Evolutionary conservation across 2,888 invertebrate species (phyloP), one percentile per base, ranked within the genome.

Genomic region (Tiliacea aurago): DNA sequence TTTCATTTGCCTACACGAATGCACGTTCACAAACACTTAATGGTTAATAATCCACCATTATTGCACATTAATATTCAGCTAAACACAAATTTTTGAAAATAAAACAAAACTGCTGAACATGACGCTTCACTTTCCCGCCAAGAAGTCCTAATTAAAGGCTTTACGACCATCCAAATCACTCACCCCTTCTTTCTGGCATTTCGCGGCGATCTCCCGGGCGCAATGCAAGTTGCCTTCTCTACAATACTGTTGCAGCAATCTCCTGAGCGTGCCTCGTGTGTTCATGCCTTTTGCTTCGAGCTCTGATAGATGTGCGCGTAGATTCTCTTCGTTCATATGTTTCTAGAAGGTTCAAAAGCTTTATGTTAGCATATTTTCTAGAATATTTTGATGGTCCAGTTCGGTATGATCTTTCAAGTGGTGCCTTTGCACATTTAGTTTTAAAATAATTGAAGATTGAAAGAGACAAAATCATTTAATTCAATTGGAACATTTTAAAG

Each of bases 221-320:
- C 95, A 0, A 0, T 95, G 79, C 9, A 97, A 83, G 83, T 97
- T 97, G 0, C 97, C 97, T 0, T 96, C 93, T 33, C 95, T 95
- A 62, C 97, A 97, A 81, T 97, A 96, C 51, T 94, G 86, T 80
- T 97, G 97, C 1, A 98, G 91, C 10, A 98, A 88, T 73, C 96
- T 97, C 10, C 98, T 93, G 6, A 98, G 87, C 0, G 97, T 97
- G 0, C 98, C 98, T 7, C 98, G 96, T 1, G 97, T 96, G 92
- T 98, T 97, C 96, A 98, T 96, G 37, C 96, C 95, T 86, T 98
- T 97, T 49, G 96, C 94, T 88, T 97, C 97, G n/a, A 98, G 90
- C 86, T 98, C 97, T 9, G 94, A 90, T 0, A 98, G 91, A 88
- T 98, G 98, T 2, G 97, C 96, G 81, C 97, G 97, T 3, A 98